Base-by-base conservation (phyloP, 2,797 vertebrate genomes). In the Bradypodion ventrale region DNA sequence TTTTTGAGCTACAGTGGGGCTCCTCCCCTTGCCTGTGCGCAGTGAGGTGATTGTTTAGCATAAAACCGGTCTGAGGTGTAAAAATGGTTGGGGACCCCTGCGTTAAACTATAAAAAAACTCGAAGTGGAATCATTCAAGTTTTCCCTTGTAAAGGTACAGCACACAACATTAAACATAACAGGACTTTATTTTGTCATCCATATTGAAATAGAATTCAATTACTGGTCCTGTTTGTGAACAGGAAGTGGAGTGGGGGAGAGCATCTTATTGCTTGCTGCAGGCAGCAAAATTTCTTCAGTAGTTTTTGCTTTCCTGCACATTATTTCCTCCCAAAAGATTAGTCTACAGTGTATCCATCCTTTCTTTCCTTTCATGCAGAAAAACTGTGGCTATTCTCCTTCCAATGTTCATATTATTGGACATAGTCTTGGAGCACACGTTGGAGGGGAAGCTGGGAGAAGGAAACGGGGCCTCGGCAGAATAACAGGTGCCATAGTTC, bases 351-450 rank as follows among this genome's bases (percentile, higher is more conserved):
- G n/a, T 80, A 19, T 40, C 25, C 49, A 68, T 65, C 44, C n/a
- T 80, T 52, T 68, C 12, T 27, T 7, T 68, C 15, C 23, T 69
- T 59, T 40, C 15, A 19, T 66, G 29, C 32, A 96, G 95, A 87
- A 85, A 1, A 44, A 84, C 69, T 96, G 93, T 88, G 89, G 76
- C 42, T 97, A 97, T 93, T 92, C 25, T 0, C 89, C 92, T 56
- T 91, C 92, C 21, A 88, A 92, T 52, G 95, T 97, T 75, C 96
- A 97, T 12, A 62, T 98, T 25, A 97, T 97, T 1, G 97, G 97
- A 29, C 97, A 98, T 92, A 95, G 97, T 75, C 49, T 97, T 13
- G 97, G 97, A 29, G 96, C 96, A 65, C 97, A 97, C 0, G 84
- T 77, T 63, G 97, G 96, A 0, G 97, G 95, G 84, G 96, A 96